phyloP scores from a whole-genome alignment of 2,113 vertebrate species.

The Salminus brasiliensis region DNA sequence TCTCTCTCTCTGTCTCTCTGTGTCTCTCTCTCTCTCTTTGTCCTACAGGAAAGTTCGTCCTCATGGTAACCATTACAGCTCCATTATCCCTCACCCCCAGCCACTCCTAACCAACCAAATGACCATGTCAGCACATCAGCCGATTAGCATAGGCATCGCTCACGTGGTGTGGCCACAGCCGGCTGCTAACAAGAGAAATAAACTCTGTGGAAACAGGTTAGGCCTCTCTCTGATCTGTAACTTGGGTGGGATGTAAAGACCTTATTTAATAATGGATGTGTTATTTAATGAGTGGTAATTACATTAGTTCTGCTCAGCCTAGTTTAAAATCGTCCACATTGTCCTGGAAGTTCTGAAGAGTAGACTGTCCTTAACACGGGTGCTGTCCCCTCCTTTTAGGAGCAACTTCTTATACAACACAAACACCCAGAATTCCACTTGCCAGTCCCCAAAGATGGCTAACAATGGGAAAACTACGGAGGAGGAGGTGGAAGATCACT shows the following conservation, averaged over 20 bases:
- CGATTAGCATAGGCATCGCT: slow-evolving; percentile 96
- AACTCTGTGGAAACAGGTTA: slow-evolving; percentile 91
- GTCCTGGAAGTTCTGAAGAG: background rate
- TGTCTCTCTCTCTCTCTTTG: slow-evolving; percentile 35
- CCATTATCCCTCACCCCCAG: slow-evolving; percentile 91
- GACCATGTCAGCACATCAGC: slow-evolving; percentile 93
- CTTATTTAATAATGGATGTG: too few relatives aligned
- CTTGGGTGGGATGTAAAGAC: background rate
- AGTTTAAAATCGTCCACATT: background rate
- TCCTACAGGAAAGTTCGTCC: slow-evolving; percentile 89
- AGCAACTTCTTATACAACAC: slow-evolving; percentile 86
- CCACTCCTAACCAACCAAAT: slow-evolving; percentile 95
- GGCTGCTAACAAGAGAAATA: slow-evolving; percentile 88
- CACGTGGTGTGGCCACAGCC: slow-evolving; percentile 97
- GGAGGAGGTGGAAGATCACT: slow-evolving; percentile 72
- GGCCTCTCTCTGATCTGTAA: background rate
- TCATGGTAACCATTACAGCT: slow-evolving; percentile 92
- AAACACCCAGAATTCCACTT: slow-evolving; percentile 85
- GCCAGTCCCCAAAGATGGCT: slow-evolving; percentile 90
- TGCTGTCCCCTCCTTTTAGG: slow-evolving; percentile 70
- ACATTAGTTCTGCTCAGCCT: background rate
- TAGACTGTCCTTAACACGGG: background rate
- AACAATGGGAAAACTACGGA: slow-evolving; percentile 83
- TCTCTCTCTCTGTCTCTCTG: too few relatives aligned
- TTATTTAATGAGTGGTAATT: background rate